Percentiles rank a stretch among this genome's conserved stretches.
These are phyloP conservation scores for Grapholita molesta DNA, from an alignment of 1,140 invertebrate species.

Conservation along the genomic window DNA sequence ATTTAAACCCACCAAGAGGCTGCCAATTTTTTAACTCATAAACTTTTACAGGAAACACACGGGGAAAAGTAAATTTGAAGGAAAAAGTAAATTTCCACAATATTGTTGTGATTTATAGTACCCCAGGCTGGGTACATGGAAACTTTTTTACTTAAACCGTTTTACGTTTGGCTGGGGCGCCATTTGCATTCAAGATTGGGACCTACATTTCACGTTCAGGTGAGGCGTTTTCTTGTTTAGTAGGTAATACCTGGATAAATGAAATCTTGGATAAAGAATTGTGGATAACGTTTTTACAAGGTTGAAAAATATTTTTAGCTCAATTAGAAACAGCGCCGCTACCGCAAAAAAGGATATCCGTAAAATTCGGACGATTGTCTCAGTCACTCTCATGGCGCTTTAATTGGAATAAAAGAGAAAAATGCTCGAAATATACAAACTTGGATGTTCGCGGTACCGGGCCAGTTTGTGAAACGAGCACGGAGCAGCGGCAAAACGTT, in stretches of 20 bases:
- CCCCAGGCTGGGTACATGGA: slow-evolving; percentile 25
- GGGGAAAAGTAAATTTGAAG: slow-evolving; percentile 18
- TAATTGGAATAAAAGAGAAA: no score
- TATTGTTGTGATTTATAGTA: slow-evolving; percentile 44
- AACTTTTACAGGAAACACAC: slow-evolving; percentile 33
- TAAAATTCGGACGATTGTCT: no score
- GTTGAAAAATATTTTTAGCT: no score
- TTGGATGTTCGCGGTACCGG: no score
- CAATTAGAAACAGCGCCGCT: no score
- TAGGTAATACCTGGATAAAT: background rate
- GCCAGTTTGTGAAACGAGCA: no score
- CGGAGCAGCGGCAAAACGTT: no score
- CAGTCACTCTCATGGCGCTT: no score
- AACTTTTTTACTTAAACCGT: slow-evolving; percentile 35
- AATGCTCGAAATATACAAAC: no score
- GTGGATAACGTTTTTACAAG: no score
- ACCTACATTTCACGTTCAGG: slow-evolving; percentile 31
- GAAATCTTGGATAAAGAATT: background rate
- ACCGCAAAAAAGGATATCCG: no score
- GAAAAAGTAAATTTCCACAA: slow-evolving; percentile 44
- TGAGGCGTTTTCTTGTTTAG: background rate
- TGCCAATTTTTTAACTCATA: slow-evolving; percentile 39
- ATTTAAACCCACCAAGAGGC: slow-evolving; percentile 25
- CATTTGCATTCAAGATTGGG: slow-evolving; percentile 35
- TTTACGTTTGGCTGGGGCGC: slow-evolving; percentile 24